phyloP scores from a whole-genome alignment of 2,888 invertebrate species.

The Heliconius ismenius region DNA sequence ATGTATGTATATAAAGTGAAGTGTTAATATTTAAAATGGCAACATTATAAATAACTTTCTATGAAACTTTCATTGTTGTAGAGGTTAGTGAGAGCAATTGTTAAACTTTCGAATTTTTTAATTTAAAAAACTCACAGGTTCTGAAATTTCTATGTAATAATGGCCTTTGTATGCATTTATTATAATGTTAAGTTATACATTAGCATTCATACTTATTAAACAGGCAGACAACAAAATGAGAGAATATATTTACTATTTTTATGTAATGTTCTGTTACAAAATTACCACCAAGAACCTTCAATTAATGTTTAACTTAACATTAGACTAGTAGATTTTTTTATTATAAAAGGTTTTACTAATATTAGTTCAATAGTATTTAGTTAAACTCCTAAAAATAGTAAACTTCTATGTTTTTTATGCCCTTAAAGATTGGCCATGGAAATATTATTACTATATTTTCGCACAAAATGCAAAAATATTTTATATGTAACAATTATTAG shows the following conservation, averaged over 20 bases:
- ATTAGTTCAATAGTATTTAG: background rate
- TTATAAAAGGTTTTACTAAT: background rate
- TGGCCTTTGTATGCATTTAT: slow-evolving; percentile 3
- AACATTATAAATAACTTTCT: background rate
- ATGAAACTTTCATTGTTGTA: background rate
- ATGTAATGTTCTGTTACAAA: background rate
- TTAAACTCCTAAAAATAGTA: background rate
- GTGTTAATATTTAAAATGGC: background rate
- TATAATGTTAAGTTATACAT: background rate
- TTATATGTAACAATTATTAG: background rate
- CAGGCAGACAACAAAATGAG: background rate
- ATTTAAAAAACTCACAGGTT: background rate
- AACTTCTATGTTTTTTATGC: background rate
- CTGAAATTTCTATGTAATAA: background rate
- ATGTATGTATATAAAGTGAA: background rate
- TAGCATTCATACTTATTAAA: background rate
- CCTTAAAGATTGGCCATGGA: too few species aligned
- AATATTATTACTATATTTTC: background rate
- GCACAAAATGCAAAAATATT: background rate
- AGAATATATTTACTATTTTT: background rate
- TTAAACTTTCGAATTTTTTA: background rate
- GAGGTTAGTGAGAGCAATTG: background rate
- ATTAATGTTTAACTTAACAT: background rate
- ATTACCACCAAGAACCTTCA: background rate
- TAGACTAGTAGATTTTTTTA: background rate